Conservation (phyloP, 2,888 invertebrate genomes). For the Nasonovia ribisnigri region DNA sequence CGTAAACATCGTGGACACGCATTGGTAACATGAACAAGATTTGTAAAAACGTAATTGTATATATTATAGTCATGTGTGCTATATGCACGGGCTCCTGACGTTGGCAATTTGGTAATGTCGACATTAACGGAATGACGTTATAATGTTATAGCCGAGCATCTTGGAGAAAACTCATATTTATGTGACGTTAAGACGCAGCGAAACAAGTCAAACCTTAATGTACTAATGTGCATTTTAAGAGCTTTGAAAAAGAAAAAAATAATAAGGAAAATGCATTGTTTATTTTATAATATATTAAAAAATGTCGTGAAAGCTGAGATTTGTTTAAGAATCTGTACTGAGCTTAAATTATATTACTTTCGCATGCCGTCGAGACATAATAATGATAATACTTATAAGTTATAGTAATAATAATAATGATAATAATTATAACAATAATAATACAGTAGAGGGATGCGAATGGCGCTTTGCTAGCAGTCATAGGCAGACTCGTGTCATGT, state of each 20-base stretch:
- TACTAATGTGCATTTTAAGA: background rate
- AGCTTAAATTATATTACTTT: background rate
- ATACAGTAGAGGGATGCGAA: background rate
- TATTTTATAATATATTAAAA: background rate
- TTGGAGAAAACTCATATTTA: background rate
- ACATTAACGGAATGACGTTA: background rate
- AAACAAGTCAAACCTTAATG: background rate
- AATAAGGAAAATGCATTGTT: background rate
- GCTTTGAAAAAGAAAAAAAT: background rate
- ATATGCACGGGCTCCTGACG: background rate
- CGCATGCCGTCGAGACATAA: background rate
- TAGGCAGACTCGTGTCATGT: background rate
- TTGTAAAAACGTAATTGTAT: slow-evolving; percentile 7
- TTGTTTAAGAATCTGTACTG: background rate
- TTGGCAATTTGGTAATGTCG: background rate
- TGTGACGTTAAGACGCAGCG: background rate
- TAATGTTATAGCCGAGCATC: background rate
- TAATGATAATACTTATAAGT: background rate
- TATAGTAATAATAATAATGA: background rate
- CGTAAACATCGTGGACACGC: background rate
- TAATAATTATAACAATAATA: background rate
- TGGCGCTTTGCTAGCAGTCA: background rate
- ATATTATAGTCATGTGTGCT: background rate
- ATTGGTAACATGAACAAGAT: background rate
- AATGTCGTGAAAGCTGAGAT: background rate